Evolutionary conservation across 23 tunicate genomes (phyloP), one percentile per base, ranked within the genome.

Genomic region (Diplosoma virens): DNA sequence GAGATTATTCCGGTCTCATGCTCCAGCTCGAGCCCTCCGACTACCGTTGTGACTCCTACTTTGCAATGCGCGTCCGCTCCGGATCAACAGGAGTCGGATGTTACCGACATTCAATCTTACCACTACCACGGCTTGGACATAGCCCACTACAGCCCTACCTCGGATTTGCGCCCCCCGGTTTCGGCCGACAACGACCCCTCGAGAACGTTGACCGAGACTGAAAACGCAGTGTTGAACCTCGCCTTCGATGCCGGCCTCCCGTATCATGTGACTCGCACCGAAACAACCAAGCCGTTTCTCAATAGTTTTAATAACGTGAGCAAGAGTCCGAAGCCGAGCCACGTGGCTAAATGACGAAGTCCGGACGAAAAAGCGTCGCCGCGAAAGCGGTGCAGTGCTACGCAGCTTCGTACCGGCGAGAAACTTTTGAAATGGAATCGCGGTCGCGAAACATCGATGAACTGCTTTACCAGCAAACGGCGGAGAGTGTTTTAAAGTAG

Each of bases 201-300:
- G 25, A 22, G 74, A 37, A 22, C 52, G 20, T 36, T 67, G 36
- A 67, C 74, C 22, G 74, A 67, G 21, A 67, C 74, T 35, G 74
- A 67, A 67, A 67, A 37, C 23, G 74, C 74, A 21, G 74, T 67
- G 3, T 67, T 67, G 28, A 67, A 37, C 25, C 52, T 67, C 22
- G 23, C 74, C n/a, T 35, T 6, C 26, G 74, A 35, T 36, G 27
- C 52, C 2, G 74, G 74, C 23, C 69, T 61, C 6, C 35, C 34
- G 6, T 5, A 35, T 29, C 28, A 27, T 26, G 11, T 7, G 14
- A 41, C 14, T 9, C 69, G 30, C 35, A 11, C 34, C 7, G 35
- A 61, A 6, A 18, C 69, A 7, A 2, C 34, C 4, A 27, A 5
- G 34, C 35, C 6, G 9, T 61, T 5, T 4, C 34, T 4, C 4